Evolutionary conservation across 2,113 vertebrate species (phyloP).

Genomic region (Lota lota): DNA sequence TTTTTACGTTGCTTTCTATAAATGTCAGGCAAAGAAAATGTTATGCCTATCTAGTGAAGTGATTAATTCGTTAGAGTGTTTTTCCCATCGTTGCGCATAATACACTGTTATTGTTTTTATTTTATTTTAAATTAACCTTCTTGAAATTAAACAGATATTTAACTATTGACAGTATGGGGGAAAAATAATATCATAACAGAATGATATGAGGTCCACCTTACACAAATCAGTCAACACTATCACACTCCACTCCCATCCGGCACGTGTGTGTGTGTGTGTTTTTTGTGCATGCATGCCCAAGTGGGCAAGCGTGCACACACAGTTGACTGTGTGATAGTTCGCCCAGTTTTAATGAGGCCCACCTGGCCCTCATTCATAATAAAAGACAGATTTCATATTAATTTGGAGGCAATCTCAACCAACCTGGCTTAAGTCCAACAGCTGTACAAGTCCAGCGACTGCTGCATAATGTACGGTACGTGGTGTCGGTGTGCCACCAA

Average conservation of each 20-base stretch:
- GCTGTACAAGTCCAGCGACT: slow-evolving; percentile 58
- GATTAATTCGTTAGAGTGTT: too few relatives aligned
- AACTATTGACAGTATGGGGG: too few relatives aligned
- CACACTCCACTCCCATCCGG: not conserved
- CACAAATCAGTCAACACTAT: too few relatives aligned
- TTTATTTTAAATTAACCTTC: too few relatives aligned
- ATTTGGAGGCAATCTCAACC: slow-evolving; percentile 61
- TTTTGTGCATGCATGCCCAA: slow-evolving; percentile 3
- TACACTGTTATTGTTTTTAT: too few relatives aligned
- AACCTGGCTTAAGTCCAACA: slow-evolving; percentile 70
- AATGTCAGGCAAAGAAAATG: slow-evolving; percentile 25
- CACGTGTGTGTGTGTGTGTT: not conserved
- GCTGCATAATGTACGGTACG: slow-evolving; percentile 67
- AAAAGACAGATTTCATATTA: slow-evolving; percentile 69
- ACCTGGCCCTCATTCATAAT: slow-evolving; percentile 77
- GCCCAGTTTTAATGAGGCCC: slow-evolving; percentile 70
- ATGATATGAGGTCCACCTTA: too few relatives aligned
- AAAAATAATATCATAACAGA: too few relatives aligned
- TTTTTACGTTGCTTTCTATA: slow-evolving; percentile 15
- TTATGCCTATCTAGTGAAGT: not conserved
- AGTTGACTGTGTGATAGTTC: slow-evolving; percentile 23
- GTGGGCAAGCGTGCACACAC: slow-evolving; percentile 17
- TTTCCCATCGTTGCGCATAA: too few relatives aligned
- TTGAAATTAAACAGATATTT: too few relatives aligned
- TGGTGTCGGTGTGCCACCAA: slow-evolving; percentile 50